phyloP scores from a whole-genome alignment of 2,888 invertebrate species.

The Drosophila rubida region DNA sequence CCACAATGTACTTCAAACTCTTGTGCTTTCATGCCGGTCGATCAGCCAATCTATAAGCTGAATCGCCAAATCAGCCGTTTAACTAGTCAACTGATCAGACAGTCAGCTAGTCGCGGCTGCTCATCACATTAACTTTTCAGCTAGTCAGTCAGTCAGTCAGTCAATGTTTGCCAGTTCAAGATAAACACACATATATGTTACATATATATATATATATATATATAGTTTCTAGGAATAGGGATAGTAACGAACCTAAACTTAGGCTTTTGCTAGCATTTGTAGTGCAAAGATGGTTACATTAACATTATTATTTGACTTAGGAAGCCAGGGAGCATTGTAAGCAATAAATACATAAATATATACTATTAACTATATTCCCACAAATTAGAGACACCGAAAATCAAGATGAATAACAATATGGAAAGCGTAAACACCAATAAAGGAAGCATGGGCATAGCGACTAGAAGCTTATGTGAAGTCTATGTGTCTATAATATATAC shows the following conservation, averaged over 20 bases:
- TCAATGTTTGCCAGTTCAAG: conserved; percentile 58
- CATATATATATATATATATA: neutral
- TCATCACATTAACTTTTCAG: conserved; percentile 28
- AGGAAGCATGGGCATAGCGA: conserved; percentile 17
- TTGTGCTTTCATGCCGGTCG: conserved; percentile 61
- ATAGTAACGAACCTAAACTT: conserved; percentile 40
- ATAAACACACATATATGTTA: conserved; percentile 10
- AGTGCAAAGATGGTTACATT: conserved; percentile 31
- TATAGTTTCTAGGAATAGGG: conserved; percentile 50
- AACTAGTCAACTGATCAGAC: conserved; percentile 8
- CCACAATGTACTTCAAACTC: conserved; percentile 57
- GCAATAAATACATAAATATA: conserved; percentile 51
- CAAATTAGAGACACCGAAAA: conserved; percentile 42
- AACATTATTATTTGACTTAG: conserved; percentile 55
- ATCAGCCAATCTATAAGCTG: conserved; percentile 12
- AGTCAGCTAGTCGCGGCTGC: conserved; percentile 15
- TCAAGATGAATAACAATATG: neutral
- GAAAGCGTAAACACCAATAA: conserved; percentile 26
- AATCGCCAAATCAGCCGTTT: conserved; percentile 22
- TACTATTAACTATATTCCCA: conserved; percentile 17
- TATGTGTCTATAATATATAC: conserved; percentile 9
- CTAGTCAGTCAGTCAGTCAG: conserved; percentile 26
- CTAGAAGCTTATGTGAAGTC: conserved; percentile 27
- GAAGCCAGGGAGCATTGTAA: conserved; percentile 66
- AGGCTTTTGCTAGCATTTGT: conserved; percentile 48